A percentile compares a stretch with the other conserved stretches of the same genome.
phyloP scores from a whole-genome alignment of 2,113 vertebrate genomes.

The Myrmecobius fasciatus region DNA sequence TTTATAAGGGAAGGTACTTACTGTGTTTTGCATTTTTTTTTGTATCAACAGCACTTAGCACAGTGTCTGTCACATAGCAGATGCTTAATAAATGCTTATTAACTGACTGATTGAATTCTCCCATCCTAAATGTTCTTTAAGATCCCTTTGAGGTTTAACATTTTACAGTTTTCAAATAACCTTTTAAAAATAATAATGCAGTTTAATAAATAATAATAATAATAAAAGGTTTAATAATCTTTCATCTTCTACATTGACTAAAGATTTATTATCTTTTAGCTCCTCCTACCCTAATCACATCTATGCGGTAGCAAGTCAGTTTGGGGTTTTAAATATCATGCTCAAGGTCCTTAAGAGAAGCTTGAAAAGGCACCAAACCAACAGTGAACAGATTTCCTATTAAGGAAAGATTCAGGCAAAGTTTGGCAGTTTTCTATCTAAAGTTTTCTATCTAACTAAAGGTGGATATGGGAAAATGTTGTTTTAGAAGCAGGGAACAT shows the following conservation, averaged over 20 bases:
- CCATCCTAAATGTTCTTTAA: not conserved
- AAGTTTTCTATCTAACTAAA: not conserved
- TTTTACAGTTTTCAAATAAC: not conserved
- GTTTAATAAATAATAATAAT: too few species aligned
- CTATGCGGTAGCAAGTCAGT: conserved; percentile 7
- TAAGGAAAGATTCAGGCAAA: not conserved
- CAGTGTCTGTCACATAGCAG: not conserved
- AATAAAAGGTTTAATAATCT: not conserved
- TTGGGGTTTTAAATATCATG: conserved; percentile 2
- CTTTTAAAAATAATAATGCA: not conserved
- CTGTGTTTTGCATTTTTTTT: not conserved
- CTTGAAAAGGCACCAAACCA: conserved; percentile 31
- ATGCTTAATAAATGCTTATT: not conserved
- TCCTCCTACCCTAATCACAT: not conserved
- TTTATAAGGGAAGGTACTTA: not conserved
- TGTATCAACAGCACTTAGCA: not conserved
- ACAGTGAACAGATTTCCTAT: conserved; percentile 30
- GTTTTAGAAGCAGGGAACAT: conserved; percentile 5
- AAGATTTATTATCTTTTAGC: not conserved
- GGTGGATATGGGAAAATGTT: not conserved
- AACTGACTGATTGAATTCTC: not conserved
- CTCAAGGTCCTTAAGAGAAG: conserved; percentile 21
- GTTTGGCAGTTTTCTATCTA: not conserved
- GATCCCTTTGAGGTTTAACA: not conserved
- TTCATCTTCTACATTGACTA: conserved; percentile 8